phyloP scores from a whole-genome alignment of 2,888 invertebrate species.

The Eumacrocentrus americanus region DNA sequence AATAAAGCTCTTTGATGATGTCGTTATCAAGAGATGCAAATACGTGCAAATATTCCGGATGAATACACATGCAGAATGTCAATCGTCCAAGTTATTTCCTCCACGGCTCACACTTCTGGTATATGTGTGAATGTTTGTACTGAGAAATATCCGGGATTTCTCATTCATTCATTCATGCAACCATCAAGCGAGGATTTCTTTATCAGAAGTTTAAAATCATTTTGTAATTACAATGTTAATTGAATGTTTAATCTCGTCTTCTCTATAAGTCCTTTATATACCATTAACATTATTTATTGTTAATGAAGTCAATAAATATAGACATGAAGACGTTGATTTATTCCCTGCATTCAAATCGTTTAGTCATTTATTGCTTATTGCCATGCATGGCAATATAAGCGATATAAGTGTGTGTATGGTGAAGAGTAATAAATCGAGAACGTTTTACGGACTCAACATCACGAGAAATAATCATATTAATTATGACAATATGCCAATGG shows the following conservation, averaged over 20 bases:
- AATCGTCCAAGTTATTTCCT: conserved; percentile 4
- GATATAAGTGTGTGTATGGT: background rate
- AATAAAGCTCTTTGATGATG: no score
- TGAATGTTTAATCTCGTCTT: background rate
- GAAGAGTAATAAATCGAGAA: background rate
- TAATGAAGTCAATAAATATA: background rate
- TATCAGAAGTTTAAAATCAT: no score
- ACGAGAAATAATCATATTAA: conserved; percentile 7
- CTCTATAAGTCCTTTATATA: background rate
- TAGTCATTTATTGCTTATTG: background rate
- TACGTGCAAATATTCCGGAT: background rate
- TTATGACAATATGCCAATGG: conserved; percentile 4
- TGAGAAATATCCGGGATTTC: no score
- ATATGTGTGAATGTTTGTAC: no score
- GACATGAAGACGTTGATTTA: background rate
- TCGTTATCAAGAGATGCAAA: background rate
- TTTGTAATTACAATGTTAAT: background rate
- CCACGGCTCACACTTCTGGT: no score
- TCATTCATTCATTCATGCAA: no score
- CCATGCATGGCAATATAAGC: background rate
- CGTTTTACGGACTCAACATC: background rate
- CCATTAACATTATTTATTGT: background rate
- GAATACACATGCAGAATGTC: conserved; percentile 12
- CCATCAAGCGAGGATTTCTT: no score
- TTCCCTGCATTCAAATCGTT: background rate